Evolutionary conservation across 2,797 vertebrate species (phyloP), one percentile per base, ranked within the genome.

Genomic region (Xenops minutus): DNA sequence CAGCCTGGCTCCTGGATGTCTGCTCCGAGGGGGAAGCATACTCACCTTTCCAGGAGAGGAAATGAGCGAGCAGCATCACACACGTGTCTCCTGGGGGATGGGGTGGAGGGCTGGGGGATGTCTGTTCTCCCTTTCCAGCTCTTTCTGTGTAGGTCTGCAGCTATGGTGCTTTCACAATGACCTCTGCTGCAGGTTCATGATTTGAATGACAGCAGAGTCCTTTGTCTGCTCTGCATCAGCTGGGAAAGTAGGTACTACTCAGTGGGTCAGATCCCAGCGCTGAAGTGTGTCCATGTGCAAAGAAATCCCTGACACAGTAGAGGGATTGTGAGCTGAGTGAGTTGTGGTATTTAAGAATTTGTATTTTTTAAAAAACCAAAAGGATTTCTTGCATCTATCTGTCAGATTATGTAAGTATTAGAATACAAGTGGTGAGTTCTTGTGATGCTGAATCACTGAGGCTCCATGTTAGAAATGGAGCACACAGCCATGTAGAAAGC

Each of bases 21-120:
- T 24, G 54, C 51, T 62, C n/a, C 17, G 24, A 51, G 51, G 1
- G 11, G 19, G 16, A 34, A 6, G 7, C 7, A 3, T 13, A 29
- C 11, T 6, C 63, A 11, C n/a, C 46, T 64, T 30, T 24, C 51
- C 81, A 34, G 78, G n/a, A 46, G 36, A 23, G 29, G 12, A 46
- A 69, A 59, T 2, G n/a, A 58, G 23, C 39, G 26, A 79, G 67
- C 74, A 61, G 6, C 36, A 27, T 10, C 26, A 21, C 15, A 15
- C 39, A 6, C 0, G 0, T 13, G 32, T 21, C 17, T 41, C 7
- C 22, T 32, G 15, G 1, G 3, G 8, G 1, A 15, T 11, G 27
- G 27, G 51, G 17, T 52, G 17, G 27, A 48, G 46, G 12, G 26
- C 49, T 27, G 26, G 29, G 19, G 17, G 5, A 30, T 43, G 29